Evolutionary conservation across 2,113 vertebrate genomes (phyloP), one percentile per base, ranked within the genome.

Genomic region (Forbesichthys papilliferus): DNA sequence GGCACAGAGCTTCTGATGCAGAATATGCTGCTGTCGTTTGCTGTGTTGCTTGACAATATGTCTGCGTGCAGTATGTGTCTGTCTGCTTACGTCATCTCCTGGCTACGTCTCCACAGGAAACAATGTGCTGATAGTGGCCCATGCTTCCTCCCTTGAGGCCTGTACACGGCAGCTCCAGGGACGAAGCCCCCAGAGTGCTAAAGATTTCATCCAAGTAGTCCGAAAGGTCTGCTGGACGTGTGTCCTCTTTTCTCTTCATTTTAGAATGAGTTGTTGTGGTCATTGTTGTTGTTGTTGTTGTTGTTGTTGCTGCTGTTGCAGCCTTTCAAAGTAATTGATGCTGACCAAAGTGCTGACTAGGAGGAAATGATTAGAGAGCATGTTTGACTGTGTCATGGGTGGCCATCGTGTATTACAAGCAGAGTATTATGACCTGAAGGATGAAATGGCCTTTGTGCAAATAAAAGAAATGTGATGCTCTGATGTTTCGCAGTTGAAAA

Each of bases 151-250:
- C 73, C 92, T 99, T 48, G 97, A 99, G 84, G 97, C 97, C 0
- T 98, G 97, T 55, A 99, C 97, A 16, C 95, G 97, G 75, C 97
- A 98, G 61, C 95, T 99, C 73, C 96, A 97, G 68, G 96, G 97
- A 70, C 94, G 96, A 18, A 92, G 93, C 0, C 95, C 95, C 0
- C 96, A 96, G 91, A 97, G 94, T 82, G 89, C 95, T 82, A 98
- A 97, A 93, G 97, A 99, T 89, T 99, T 99, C 53, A 95, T 99
- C 12, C 96, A 98, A 87, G 96, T 98, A 72, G 96, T 99, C 74
- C 87, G 97, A 79, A 98, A 98, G 96, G 97, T 99, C 81, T 84
- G 59, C 58, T 18, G 55, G 36, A 59, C 2, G 18, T 49, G 27
- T 16, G 11, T 49, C 33, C 16, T 16, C 55, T 36, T 34, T 48